Conservation (phyloP, 2,113 vertebrate species). For the Muntiacus reevesi region DNA sequence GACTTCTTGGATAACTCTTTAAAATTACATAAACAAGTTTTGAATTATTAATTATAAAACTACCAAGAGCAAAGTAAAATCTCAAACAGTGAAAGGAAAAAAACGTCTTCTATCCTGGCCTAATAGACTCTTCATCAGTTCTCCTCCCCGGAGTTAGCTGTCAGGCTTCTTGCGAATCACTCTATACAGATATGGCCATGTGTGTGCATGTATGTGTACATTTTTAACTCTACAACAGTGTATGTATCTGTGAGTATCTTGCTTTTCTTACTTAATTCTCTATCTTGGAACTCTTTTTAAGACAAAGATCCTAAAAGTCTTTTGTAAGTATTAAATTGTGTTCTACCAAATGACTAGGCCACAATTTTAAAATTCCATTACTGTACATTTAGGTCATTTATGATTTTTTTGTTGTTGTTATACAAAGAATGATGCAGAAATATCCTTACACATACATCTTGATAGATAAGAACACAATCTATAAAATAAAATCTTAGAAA, state of each 20-base stretch:
- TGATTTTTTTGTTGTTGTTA: not conserved
- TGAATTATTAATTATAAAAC: slow-evolving; percentile 1
- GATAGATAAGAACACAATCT: not conserved
- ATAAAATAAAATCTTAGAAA: slow-evolving; percentile 23
- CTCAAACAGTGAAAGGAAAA: not conserved
- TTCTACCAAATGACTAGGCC: not conserved
- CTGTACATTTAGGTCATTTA: not conserved
- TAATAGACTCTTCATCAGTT: not conserved
- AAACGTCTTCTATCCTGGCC: not conserved
- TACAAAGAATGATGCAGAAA: not conserved
- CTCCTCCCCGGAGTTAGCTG: not conserved
- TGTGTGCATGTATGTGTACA: not conserved
- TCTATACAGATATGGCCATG: accelerated
- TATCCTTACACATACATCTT: not conserved
- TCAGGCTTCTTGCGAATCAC: not conserved
- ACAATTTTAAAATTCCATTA: not conserved
- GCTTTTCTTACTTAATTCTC: not conserved
- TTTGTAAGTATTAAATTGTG: not conserved
- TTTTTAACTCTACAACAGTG: not conserved
- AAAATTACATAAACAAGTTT: not conserved
- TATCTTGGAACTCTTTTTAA: not conserved
- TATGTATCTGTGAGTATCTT: not conserved
- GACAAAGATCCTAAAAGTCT: not conserved
- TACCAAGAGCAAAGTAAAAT: not conserved
- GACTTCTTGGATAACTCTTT: not conserved